Conservation (phyloP, 2,888 invertebrate genomes). For the Stegana nigrithorax region DNA sequence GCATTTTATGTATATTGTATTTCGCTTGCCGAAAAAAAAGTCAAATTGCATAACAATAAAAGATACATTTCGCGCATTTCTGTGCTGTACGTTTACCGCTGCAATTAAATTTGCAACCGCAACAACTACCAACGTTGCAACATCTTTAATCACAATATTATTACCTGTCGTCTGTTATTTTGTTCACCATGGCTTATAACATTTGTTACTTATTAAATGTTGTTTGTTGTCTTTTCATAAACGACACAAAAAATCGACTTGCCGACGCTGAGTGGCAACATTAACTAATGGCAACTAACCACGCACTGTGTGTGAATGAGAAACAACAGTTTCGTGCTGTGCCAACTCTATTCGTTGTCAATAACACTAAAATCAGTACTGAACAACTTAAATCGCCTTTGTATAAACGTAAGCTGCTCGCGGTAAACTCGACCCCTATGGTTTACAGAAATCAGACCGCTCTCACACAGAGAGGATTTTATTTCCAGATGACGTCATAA, state of each 20-base stretch:
- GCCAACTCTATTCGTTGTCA: too few relatives aligned
- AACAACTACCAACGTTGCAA: neutral
- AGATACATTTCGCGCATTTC: neutral
- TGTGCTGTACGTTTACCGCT: neutral
- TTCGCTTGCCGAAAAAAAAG: neutral
- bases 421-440: too few relatives aligned
- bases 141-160: neutral
- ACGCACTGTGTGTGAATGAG: too few relatives aligned
- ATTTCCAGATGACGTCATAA: too few relatives aligned
- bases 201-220: neutral
- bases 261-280: too few relatives aligned
- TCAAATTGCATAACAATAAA: conserved; percentile 5
- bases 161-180: conserved; percentile 10
- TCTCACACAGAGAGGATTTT: too few relatives aligned
- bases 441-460: too few relatives aligned
- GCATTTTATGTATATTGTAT: neutral
- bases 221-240: neutral
- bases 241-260: neutral
- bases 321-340: too few relatives aligned
- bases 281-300: too few relatives aligned
- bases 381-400: neutral
- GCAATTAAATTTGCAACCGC: neutral
- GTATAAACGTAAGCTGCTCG: too few relatives aligned
- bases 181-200: conserved; percentile 9
- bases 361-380: too few relatives aligned